Base-by-base conservation (phyloP, 2,113 vertebrate genomes). In the Pseudopipra pipra region DNA sequence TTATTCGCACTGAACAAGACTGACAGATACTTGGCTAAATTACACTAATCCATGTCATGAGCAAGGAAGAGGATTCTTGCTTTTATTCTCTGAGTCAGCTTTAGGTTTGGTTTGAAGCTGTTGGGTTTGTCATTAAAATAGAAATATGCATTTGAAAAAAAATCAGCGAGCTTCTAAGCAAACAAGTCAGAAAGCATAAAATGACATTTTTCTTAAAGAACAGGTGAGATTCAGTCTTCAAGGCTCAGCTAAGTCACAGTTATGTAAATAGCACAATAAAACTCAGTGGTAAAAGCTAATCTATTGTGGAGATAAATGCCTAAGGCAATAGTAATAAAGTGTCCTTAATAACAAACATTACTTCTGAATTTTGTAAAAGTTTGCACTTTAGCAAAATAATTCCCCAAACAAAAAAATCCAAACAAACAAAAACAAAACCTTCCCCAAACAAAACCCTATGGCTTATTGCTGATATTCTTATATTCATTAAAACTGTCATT, bases 1-100 rank as follows among this genome's bases (percentile, higher is more conserved):
- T 39, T 72, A 58, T 27, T 79, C 70, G 35, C 63, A 47, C n/a
- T 0, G 0, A 90, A 63, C 14, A 62, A 90, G 35, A 83, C 4
- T 91, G 91, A 89, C 85, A 93, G 90, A 58, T 63, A 72, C 74
- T 88, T 90, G 85, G 82, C 87, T 88, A 86, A 87, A 87, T 88
- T 94, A 62, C 65, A 83, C 46, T 94, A 93, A 96, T 77, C 82
- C 65, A 11, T 81, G 68, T 55, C 85, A 89, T 4, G 2, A 74
- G 41, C 6, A 2, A 52, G 28, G 63, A 80, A 94, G 46, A 90
- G 18, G 22, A 85, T 74, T 88, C 71, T 91, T 88, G 35, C 4
- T 55, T 92, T 87, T n/a, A 30, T 56, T 86, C 33, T 87, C 52
- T 56, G 55, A 89, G 37, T 56, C 63, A 90, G 24, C 16, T 86